Evolutionary conservation across 2,888 invertebrate genomes (phyloP).

Genomic region (Agriotes lineatus): DNA sequence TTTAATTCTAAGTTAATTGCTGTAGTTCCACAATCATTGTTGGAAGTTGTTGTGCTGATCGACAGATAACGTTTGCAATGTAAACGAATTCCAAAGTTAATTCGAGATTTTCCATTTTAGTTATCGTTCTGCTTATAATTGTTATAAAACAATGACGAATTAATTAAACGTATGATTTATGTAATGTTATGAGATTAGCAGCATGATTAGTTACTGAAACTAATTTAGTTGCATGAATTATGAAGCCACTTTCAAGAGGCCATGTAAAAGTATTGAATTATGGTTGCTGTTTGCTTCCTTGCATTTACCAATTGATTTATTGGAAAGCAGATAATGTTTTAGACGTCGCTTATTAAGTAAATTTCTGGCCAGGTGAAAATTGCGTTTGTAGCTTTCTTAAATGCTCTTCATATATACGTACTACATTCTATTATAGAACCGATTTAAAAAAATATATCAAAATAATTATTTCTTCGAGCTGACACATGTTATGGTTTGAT

Average conservation of each 20-base stretch:
- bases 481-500: too few species aligned
- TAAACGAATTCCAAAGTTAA: too few species aligned
- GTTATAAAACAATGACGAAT: slow-evolving; percentile 14
- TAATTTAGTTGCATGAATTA: slow-evolving; percentile 20
- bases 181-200: slow-evolving; percentile 12
- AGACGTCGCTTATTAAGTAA: not conserved
- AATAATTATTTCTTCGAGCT: too few species aligned
- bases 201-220: slow-evolving; percentile 17
- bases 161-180: slow-evolving; percentile 21
- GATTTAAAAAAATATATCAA: not conserved
- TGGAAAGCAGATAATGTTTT: slow-evolving; percentile 1
- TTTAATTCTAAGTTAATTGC: too few species aligned
- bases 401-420: too few species aligned
- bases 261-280: slow-evolving; percentile 14
- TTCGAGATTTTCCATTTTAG: too few species aligned
- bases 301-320: slow-evolving; percentile 13
- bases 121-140: too few species aligned
- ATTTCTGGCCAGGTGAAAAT: not conserved
- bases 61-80: too few species aligned
- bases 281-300: slow-evolving; percentile 3
- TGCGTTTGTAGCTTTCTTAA: not conserved
- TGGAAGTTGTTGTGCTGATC: too few species aligned
- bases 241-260: not conserved
- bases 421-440: too few species aligned
- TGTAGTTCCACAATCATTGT: too few species aligned